Evolutionary conservation across 2,797 vertebrate genomes (phyloP).

Genomic region (Sebastolobus altivelis): DNA sequence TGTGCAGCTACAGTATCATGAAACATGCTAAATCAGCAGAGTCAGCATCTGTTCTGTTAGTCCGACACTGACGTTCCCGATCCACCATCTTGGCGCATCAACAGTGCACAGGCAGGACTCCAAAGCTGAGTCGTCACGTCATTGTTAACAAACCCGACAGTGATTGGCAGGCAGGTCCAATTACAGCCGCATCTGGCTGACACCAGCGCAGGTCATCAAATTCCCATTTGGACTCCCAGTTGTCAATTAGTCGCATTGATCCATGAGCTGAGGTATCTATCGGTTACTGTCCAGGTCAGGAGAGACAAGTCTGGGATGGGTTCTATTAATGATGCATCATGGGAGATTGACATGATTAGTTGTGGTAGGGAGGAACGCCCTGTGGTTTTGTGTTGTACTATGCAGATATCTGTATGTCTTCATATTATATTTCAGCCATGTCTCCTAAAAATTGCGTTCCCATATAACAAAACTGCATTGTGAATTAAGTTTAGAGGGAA

Average conservation of each 20-base stretch:
- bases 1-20: conserved; percentile 4
- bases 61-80: conserved; percentile 27
- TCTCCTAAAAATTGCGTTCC: background rate
- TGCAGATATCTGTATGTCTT: background rate
- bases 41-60: conserved; percentile 33
- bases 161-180: conserved; percentile 75
- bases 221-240: conserved; percentile 57
- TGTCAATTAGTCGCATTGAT: conserved; percentile 70
- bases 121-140: conserved; percentile 44
- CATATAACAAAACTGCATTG: background rate
- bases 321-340: conserved; percentile 56
- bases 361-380: conserved; percentile 2
- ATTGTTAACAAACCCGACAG: conserved; percentile 48
- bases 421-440: background rate
- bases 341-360: conserved; percentile 41
- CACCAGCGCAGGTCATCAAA: conserved; percentile 54
- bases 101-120: conserved; percentile 24
- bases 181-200: conserved; percentile 65
- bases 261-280: conserved; percentile 27
- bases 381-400: conserved; percentile 21
- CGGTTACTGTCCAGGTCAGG: conserved; percentile 29
- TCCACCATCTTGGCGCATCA: conserved; percentile 2
- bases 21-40: conserved; percentile 37
- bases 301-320: background rate
- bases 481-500: background rate